Base-by-base conservation (phyloP, 2,113 vertebrate species). In the Pyxicephalus adspersus region DNA sequence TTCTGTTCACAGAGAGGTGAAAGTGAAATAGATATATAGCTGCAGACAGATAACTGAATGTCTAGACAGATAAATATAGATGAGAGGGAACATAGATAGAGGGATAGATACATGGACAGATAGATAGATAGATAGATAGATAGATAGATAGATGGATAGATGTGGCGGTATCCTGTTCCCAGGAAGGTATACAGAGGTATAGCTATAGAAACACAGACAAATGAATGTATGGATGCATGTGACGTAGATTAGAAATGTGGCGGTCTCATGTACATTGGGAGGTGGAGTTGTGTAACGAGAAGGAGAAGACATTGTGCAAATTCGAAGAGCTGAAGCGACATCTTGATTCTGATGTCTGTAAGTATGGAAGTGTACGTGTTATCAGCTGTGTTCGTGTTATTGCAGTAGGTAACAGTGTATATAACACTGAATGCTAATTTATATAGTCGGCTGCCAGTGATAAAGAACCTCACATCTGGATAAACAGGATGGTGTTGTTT, bases 71-170 rank as follows among this genome's bases (percentile, higher is more conserved):
- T 54, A 54, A 9, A 55, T n/a, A n/a, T n/a, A n/a, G n/a, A n/a
- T n/a, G n/a, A n/a, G n/a, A n/a, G n/a, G n/a, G n/a, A n/a, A n/a
- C n/a, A n/a, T 28, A 29, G 51, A 73, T 73, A 0, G 15, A 28
- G 8, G 18, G 19, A 57, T 31, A 54, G 11, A 55, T 70, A 70
- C 20, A 52, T 52, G 18, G 68, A 54, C 15, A 72, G 16, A 55
- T 25, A 20, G 17, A 71, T 16, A n/a, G 9, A 52, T 23, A 17
- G 45, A 54, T 29, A 28, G 26, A 54, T n/a, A 22, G 25, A 74
- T 58, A 74, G 19, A 74, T 70, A 51, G 29, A 51, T 50, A 51
- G 34, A 70, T 70, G 52, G 34, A 70, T 70, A 70, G 34, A 70
- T 70, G n/a, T n/a, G n/a, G n/a, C n/a, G n/a, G n/a, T n/a, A n/a